Base-by-base conservation (phyloP, 2,888 invertebrate species). In the Drosophila rellima region DNA sequence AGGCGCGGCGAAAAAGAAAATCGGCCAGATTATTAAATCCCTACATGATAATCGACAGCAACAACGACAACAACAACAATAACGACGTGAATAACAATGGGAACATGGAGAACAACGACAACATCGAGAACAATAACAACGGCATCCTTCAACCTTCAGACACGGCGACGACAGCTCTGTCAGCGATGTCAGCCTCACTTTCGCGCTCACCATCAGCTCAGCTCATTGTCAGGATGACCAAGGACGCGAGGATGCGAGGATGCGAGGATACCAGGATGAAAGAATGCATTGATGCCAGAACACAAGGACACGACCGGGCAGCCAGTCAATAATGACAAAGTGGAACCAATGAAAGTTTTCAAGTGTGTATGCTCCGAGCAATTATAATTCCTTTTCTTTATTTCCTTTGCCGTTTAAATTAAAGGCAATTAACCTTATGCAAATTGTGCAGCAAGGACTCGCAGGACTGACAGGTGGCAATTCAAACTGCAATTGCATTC, bases 21-120 rank as follows among this genome's bases (percentile, higher is more conserved):
- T 50, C 63, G 56, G 55, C 33, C 68, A 71, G 87, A 90, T 90
- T 89, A 86, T 88, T 72, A 86, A 88, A 88, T 84, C 89, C 74
- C 67, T 65, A 71, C 78, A 88, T 80, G 80, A 67, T 77, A 82
- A 77, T 82, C 87, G 75, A 66, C 82, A 64, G 62, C 50, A 45
- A 39, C 44, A 61, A 40, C 39, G 50, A 35, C 59, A 61, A 40
- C 39, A 54, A 35, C 59, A 11, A 26, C 26, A 26, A 5, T 23
- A 23, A 23, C 23, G 23, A 23, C 23, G 6, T 23, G 23, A 23
- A 23, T 7, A 23, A 26, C 26, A 26, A 26, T 26, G 26, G 26
- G 26, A 26, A 26, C 26, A 26, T 1, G 7, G 26, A 23, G 18
- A 45, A 39, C 44, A 23, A 23, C 23, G 23, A 23, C 5, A 61